A percentile compares a stretch with the other conserved stretches of the same genome.
phyloP scores from a whole-genome alignment of 2,113 vertebrate species.

The Cyphomyrus plagiostoma region DNA sequence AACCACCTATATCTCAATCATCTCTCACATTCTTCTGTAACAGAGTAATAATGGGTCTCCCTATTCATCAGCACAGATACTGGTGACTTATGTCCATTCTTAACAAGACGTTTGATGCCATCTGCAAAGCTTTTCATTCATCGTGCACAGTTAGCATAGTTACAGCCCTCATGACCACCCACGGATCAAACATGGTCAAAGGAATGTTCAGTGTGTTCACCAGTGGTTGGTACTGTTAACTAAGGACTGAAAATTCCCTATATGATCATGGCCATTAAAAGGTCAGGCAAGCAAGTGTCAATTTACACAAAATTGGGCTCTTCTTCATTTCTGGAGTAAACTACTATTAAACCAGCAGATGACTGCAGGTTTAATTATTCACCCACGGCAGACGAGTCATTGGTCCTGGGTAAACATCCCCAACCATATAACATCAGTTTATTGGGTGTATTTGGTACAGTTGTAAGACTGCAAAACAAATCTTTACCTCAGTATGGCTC shows the following conservation, averaged over 20 bases:
- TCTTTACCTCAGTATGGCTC: neutral
- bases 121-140: neutral
- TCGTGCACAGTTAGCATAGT: neutral
- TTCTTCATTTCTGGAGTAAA: conserved; percentile 34
- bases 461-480: neutral
- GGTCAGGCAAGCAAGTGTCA: neutral
- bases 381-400: conserved; percentile 32
- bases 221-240: neutral
- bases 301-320: conserved; percentile 32
- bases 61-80: neutral
- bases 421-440: neutral
- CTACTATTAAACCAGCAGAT: conserved; percentile 48
- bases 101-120: neutral
- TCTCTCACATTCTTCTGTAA: neutral
- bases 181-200: neutral
- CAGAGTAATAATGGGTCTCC: neutral
- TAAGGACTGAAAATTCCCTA: neutral
- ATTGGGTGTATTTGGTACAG: neutral
- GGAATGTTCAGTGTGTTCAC: neutral
- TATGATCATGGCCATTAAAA: neutral
- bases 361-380: conserved; percentile 55
- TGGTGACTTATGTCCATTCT: neutral
- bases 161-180: neutral
- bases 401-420: conserved; percentile 21
- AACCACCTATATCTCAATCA: neutral